These are phyloP conservation scores for Marronus borbonicus DNA, from an alignment of 2,888 invertebrate genomes.

Conservation along the genomic window DNA sequence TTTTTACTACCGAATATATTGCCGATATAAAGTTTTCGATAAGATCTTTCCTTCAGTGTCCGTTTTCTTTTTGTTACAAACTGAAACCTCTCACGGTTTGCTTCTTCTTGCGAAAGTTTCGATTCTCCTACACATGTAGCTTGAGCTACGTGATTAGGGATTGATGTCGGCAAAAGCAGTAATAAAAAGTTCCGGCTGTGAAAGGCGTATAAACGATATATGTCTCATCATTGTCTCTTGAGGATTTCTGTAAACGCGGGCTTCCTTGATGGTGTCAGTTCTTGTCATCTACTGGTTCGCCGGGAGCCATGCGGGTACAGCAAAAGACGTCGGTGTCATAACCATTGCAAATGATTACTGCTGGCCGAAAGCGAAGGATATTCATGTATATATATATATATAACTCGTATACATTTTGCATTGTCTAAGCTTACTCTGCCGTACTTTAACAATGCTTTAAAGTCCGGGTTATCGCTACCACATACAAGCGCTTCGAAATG, in stretches of 20 bases:
- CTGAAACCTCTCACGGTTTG: neutral
- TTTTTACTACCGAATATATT: too few relatives aligned
- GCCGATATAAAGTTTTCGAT: neutral
- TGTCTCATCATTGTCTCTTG: conserved; percentile 49
- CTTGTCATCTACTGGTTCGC: conserved; percentile 55
- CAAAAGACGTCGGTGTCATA: conserved; percentile 56
- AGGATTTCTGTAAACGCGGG: conserved; percentile 47
- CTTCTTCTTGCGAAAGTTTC: conserved; percentile 4
- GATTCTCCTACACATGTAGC: neutral
- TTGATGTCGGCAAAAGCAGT: conserved; percentile 48
- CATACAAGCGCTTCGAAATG: conserved; percentile 3
- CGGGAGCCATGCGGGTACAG: conserved; percentile 58
- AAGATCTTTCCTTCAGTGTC: neutral
- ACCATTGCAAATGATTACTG: conserved; percentile 56
- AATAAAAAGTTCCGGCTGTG: conserved; percentile 51
- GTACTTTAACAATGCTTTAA: conserved; percentile 30
- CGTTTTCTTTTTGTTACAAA: conserved; percentile 22
- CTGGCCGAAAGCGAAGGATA: conserved; percentile 40
- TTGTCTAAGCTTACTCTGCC: conserved; percentile 44
- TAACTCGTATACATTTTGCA: conserved; percentile 48
- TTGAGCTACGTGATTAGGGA: conserved; percentile 43
- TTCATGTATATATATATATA: neutral
- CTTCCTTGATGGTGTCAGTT: conserved; percentile 54
- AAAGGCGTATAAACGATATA: conserved; percentile 46
- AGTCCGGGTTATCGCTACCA: conserved; percentile 19